Conservation (phyloP, 2,888 invertebrate genomes). For the Tridacna crocea region DNA sequence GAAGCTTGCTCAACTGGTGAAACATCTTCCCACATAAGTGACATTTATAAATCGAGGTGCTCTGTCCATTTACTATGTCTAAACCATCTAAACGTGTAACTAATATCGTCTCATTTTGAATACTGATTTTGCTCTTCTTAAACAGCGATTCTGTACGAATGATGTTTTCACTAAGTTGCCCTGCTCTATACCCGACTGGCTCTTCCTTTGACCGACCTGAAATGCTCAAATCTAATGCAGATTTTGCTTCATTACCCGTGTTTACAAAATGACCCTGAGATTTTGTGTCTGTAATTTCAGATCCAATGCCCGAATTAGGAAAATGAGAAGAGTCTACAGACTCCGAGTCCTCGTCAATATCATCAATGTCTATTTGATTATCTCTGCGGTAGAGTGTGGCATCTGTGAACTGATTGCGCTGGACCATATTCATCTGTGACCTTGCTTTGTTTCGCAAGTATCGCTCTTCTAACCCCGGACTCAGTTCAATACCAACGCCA, state of each 20-base stretch:
- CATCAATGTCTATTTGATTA: constrained; percentile 38
- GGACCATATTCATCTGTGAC: constrained; percentile 57
- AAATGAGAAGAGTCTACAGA: constrained; percentile 52
- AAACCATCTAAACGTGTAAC: constrained; percentile 80
- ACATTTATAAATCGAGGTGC: constrained; percentile 82
- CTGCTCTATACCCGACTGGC: neutral
- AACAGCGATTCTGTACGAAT: constrained; percentile 48
- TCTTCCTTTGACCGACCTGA: constrained; percentile 20
- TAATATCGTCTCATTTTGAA: constrained; percentile 80
- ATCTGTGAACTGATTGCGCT: constrained; percentile 35
- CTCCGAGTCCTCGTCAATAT: constrained; percentile 45
- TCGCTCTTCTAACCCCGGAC: constrained; percentile 80
- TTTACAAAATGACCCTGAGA: constrained; percentile 52
- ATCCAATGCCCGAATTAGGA: constrained; percentile 47
- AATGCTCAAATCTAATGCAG: constrained; percentile 44
- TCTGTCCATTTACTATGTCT: constrained; percentile 74
- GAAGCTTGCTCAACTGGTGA: constrained; percentile 76
- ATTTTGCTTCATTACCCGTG: constrained; percentile 52
- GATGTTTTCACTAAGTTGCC: constrained; percentile 41
- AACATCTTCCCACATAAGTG: constrained; percentile 82
- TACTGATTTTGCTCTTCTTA: constrained; percentile 61
- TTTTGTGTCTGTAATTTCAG: constrained; percentile 33
- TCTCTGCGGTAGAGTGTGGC: constrained; percentile 25
- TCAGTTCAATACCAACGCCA: constrained; percentile 78
- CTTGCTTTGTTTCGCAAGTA: constrained; percentile 75